A percentile compares a stretch with the other conserved stretches of the same genome.
Conservation (phyloP, 2,113 vertebrate genomes). For the Pimephales promelas region DNA sequence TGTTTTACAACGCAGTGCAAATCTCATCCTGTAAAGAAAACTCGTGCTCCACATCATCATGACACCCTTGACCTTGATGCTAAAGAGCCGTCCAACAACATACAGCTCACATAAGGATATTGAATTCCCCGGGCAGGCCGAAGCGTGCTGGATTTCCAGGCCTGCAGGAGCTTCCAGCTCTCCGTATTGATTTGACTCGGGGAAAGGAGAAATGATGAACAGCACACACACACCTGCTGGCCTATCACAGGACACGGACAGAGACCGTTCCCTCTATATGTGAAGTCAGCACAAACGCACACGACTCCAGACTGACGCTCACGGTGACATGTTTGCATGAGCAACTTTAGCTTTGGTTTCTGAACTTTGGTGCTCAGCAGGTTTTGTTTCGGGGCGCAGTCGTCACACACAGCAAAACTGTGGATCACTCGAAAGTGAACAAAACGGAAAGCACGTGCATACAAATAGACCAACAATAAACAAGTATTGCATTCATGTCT, state of each 20-base stretch:
- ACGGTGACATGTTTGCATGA: neutral
- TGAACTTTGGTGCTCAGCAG: neutral
- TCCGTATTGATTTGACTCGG: conserved; percentile 46
- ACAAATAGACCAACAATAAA: neutral
- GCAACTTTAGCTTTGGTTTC: neutral
- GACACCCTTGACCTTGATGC: conserved; percentile 32
- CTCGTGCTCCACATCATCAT: no score
- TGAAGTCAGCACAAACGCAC: conserved; percentile 14
- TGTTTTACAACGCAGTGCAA: no score
- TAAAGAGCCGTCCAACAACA: conserved; percentile 8
- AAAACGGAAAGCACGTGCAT: neutral
- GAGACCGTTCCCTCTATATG: neutral
- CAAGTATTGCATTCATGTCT: neutral
- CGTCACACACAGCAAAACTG: neutral
- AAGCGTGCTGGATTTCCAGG: conserved; percentile 22
- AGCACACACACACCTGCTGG: conserved; percentile 44
- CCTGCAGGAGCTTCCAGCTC: conserved; percentile 29
- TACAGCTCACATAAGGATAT: conserved; percentile 28
- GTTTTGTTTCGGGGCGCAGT: no score
- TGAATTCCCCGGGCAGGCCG: conserved; percentile 32
- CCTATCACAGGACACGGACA: conserved; percentile 39
- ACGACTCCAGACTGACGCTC: neutral
- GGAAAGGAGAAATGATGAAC: conserved; percentile 49
- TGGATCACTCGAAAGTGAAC: neutral
- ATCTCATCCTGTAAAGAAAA: no score